phyloP scores from a whole-genome alignment of 2,797 vertebrate species.

The Lates japonicus region DNA sequence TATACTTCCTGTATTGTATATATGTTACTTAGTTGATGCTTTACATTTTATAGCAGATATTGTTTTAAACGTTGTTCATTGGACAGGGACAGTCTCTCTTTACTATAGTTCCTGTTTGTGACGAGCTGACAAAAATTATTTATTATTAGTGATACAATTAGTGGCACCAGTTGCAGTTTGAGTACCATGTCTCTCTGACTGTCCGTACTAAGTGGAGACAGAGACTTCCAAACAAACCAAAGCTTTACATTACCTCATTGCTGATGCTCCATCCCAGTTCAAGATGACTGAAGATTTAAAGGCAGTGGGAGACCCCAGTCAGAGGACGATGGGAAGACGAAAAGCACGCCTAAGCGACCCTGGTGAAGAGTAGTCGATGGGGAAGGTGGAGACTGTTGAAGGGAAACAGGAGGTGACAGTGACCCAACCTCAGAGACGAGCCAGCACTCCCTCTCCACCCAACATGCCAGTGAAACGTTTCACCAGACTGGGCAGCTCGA shows the following conservation, averaged over 20 bases:
- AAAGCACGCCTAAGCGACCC: constrained; percentile 61
- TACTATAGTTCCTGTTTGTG: not conserved
- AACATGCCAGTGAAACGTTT: constrained; percentile 83
- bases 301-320: constrained; percentile 64
- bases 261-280: constrained; percentile 58
- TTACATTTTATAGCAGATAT: not conserved
- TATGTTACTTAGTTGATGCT: not conserved
- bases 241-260: not conserved
- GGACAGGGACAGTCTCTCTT: not conserved
- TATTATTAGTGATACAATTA: not conserved
- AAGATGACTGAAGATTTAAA: constrained; percentile 81
- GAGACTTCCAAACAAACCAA: constrained; percentile 44
- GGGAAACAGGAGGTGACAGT: constrained; percentile 60
- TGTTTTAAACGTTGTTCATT: not conserved
- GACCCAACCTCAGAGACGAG: constrained; percentile 66
- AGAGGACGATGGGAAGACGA: constrained; percentile 79
- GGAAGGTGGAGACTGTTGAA: constrained; percentile 61
- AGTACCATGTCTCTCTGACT: not conserved
- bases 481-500: constrained; percentile 86
- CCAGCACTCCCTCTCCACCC: constrained; percentile 79
- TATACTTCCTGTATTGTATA: not conserved
- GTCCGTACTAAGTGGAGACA: constrained; percentile 80
- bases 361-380: constrained; percentile 48
- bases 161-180: not conserved
- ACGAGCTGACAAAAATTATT: not conserved